Conservation (phyloP, 2,797 vertebrate genomes). For the Chiroxiphia lanceolata region DNA sequence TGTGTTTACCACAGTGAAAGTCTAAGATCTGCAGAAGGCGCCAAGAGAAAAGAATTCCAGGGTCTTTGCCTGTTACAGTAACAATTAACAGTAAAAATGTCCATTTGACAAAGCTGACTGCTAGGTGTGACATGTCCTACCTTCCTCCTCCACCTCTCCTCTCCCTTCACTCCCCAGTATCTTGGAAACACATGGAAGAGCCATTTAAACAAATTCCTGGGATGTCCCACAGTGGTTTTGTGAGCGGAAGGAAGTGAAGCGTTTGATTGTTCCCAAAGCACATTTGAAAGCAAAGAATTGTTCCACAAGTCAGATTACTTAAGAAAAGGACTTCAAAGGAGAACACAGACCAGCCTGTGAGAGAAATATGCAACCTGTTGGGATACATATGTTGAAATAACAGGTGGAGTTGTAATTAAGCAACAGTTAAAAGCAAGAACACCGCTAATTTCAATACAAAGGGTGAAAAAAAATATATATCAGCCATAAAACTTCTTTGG, state of each 20-base stretch:
- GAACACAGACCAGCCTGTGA: not conserved
- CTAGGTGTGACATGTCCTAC: not conserved
- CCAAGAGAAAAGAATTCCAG: not conserved
- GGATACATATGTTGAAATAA: not conserved
- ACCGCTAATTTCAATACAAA: not conserved
- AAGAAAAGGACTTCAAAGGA: not conserved
- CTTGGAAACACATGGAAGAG: not conserved
- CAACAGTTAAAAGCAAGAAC: not conserved
- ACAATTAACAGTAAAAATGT: not conserved
- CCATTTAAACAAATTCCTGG: not conserved
- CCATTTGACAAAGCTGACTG: not conserved
- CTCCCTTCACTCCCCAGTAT: not conserved
- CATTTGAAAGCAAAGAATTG: not conserved
- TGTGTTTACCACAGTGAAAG: not conserved
- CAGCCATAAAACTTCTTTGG: not conserved
- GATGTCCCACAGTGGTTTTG: not conserved
- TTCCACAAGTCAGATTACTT: not conserved
- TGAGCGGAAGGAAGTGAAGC: constrained; percentile 14
- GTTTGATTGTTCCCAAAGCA: constrained; percentile 12
- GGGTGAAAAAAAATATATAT: not conserved
- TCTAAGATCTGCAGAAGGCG: not conserved
- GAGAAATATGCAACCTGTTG: not conserved
- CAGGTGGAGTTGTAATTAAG: not conserved
- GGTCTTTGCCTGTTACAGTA: not conserved
- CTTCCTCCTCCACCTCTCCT: not conserved